These are phyloP conservation scores for Echinometra lucunter DNA, from an alignment of 53 echinoderm and acorn worm species.

Conservation along the genomic window DNA sequence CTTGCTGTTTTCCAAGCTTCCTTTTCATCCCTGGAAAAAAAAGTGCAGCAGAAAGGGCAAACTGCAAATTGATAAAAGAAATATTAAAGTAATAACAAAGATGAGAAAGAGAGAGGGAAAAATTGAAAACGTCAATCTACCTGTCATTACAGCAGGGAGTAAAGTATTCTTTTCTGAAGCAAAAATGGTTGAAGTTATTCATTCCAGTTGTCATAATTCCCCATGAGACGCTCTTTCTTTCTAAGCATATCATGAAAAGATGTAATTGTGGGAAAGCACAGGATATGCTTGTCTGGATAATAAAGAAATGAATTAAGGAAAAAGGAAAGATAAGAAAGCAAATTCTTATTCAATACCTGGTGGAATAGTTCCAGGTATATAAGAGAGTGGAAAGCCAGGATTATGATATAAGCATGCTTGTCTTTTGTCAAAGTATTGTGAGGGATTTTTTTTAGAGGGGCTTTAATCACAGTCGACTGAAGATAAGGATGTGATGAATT, in stretches of 20 bases:
- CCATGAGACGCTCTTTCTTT: slow-evolving; percentile 13
- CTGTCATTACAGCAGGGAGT: slow-evolving; percentile 44
- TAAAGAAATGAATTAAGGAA: slow-evolving; percentile 53
- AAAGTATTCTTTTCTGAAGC: slow-evolving; percentile 33
- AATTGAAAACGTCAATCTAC: slow-evolving; percentile 54
- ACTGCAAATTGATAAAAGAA: slow-evolving; percentile 36
- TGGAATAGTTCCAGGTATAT: slow-evolving; percentile 11
- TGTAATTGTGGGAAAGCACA: slow-evolving; percentile 49
- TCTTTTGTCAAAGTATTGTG: slow-evolving; percentile 14
- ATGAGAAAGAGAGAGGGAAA: slow-evolving; percentile 10
- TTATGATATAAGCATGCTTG: slow-evolving; percentile 13
- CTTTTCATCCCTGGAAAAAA: neutral
- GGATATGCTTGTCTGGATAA: slow-evolving; percentile 54
- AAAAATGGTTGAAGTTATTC: slow-evolving; percentile 50
- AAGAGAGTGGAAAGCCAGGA: neutral
- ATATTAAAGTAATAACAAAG: slow-evolving; percentile 8
- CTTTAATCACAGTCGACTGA: slow-evolving; percentile 59
- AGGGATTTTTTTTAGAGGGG: slow-evolving; percentile 20
- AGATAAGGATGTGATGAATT: slow-evolving; percentile 58
- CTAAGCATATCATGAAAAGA: neutral
- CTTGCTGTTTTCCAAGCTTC: neutral
- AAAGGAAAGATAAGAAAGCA: neutral
- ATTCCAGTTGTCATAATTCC: slow-evolving; percentile 60
- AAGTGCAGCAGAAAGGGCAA: slow-evolving; percentile 46
- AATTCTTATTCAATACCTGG: slow-evolving; percentile 27